phyloP scores from a whole-genome alignment of 2,797 vertebrate genomes.

The Phoeniculus purpureus region DNA sequence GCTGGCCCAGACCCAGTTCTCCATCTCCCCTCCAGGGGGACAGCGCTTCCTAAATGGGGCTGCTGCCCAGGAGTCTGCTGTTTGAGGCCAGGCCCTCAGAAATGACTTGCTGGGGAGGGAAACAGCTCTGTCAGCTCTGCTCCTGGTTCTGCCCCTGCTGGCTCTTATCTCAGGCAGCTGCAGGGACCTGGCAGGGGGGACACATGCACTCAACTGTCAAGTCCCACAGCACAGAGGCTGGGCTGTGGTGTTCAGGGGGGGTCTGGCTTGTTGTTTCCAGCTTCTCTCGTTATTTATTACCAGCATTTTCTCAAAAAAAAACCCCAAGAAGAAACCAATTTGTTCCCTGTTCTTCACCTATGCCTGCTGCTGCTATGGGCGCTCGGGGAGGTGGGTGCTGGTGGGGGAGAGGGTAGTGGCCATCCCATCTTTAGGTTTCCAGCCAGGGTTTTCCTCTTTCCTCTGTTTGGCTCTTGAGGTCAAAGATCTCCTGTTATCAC shows the following conservation, averaged over 20 bases:
- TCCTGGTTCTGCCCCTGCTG: rapidly evolving
- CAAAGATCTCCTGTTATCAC: rapidly evolving
- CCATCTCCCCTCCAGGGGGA: rapidly evolving
- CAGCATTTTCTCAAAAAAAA: not conserved
- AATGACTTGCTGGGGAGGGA: not conserved
- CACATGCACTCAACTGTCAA: rapidly evolving
- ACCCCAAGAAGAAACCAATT: not conserved
- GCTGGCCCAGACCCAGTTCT: conserved; percentile 56
- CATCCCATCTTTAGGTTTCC: not conserved
- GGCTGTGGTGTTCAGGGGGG: rapidly evolving
- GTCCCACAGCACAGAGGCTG: not conserved
- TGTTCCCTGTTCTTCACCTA: not conserved
- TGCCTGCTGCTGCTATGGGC: rapidly evolving
- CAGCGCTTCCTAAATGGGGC: not conserved
- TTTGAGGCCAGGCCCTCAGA: not conserved
- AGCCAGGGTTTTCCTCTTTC: not conserved
- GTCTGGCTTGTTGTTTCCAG: not conserved
- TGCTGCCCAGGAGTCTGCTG: not conserved
- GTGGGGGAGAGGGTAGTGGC: no score
- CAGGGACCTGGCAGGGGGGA: not conserved
- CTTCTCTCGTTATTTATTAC: conserved; percentile 18
- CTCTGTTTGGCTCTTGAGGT: not conserved
- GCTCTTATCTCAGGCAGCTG: not conserved
- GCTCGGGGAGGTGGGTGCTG: not conserved
- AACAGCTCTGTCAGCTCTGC: not conserved